Evolutionary conservation across 2,888 invertebrate genomes (phyloP), one percentile per base, ranked within the genome.

Genomic region (Abrostola tripartita): DNA sequence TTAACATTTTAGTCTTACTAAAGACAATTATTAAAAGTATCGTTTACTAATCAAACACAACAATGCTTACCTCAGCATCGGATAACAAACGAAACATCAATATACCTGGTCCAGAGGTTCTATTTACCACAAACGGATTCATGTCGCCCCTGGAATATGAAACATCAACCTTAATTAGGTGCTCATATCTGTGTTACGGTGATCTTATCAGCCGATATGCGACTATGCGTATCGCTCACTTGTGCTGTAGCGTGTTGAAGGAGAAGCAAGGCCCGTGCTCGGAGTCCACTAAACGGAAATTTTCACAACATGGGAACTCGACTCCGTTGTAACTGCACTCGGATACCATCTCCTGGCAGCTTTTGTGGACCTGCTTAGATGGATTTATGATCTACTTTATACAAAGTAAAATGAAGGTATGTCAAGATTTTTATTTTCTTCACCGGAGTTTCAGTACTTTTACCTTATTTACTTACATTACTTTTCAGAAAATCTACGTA

Each of bases 241-340:
- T 87, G 74, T 88, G 89, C 76, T 96, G 95, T 61, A 93, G 83
- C 9, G 95, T 94, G 83, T 96, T 95, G 70, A 95, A 92, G n/a
- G 92, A 90, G 77, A 88, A 95, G 74, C 96, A 96, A 49, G 87
- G 81, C 14, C 95, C 95, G 65, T 92, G 82, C 75, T 95, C 95
- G 0, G 95, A 95, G 60, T 95, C 92, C 0, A 95, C 88, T 2
- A 70, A 65, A 8, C 81, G 83, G 76, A 96, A 96, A 65, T 90
- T 88, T 38, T 90, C 73, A 71, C 95, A 95, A 81, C 95, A 96
- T 74, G 95, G 83, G 64, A 96, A 94, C 44, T 78, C 70, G 38
- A 81, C 65, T 0, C 87, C 83, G 68, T 94, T 94, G 90, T 95
- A 95, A 35, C 83, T 84, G 76, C 96, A 96, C n/a, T 86, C 85